Evolutionary conservation across 2,113 vertebrate species (phyloP).

Genomic region (Gymnogyps californianus): DNA sequence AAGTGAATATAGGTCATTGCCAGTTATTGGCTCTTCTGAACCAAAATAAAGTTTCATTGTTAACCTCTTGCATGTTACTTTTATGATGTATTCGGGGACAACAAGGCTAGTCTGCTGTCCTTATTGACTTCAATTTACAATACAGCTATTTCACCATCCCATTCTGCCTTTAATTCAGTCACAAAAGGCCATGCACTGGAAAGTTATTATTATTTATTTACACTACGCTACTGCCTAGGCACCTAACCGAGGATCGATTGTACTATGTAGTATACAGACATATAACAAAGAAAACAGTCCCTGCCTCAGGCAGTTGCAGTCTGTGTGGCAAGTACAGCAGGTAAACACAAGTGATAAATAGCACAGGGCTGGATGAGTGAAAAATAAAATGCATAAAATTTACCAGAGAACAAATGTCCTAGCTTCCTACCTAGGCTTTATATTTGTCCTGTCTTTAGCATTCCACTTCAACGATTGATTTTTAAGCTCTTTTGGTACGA

Average conservation of each 20-base stretch:
- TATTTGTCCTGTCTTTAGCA: background rate
- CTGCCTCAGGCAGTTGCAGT: background rate
- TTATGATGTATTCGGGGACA: background rate
- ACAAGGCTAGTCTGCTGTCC: background rate
- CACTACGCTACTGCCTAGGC: background rate
- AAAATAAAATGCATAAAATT: constrained; percentile 4
- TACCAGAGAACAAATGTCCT: background rate
- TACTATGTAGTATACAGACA: background rate
- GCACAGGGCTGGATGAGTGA: background rate
- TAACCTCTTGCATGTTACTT: background rate
- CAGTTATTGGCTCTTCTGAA: background rate
- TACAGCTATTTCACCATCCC: background rate
- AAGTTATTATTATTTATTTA: constrained; percentile 29
- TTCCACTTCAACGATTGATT: background rate
- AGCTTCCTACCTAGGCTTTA: background rate
- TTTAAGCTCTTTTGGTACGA: background rate
- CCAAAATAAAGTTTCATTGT: background rate
- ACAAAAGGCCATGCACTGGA: background rate
- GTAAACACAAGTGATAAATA: constrained; percentile 24
- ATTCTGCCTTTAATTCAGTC: background rate
- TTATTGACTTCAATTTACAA: constrained; percentile 6
- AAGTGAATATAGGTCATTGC: background rate
- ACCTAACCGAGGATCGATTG: background rate
- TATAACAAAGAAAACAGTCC: constrained; percentile 22
- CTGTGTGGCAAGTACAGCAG: background rate